phyloP scores from a whole-genome alignment of 2,113 vertebrate species.

The Caranx melampygus region DNA sequence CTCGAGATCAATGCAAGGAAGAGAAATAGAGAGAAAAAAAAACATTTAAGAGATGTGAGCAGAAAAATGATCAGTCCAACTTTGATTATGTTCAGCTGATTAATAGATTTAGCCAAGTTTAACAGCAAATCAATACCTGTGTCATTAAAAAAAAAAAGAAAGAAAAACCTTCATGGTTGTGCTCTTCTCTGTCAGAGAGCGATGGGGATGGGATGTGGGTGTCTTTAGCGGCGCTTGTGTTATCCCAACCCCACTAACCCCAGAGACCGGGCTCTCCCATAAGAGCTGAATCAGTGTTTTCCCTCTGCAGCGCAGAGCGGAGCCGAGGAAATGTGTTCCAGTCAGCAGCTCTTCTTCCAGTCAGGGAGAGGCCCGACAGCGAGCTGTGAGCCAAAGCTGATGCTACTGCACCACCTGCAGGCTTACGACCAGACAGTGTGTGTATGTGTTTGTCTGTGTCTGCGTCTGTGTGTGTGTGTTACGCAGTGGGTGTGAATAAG shows the following conservation, averaged over 20 bases:
- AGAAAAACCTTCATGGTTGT: neutral
- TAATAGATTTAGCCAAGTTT: constrained; percentile 26
- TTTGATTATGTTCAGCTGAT: constrained; percentile 12
- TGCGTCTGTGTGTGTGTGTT: constrained; percentile 1
- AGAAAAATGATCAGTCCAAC: neutral
- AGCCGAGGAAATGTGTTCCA: constrained; percentile 71
- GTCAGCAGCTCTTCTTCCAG: constrained; percentile 77
- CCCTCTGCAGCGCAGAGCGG: constrained; percentile 48
- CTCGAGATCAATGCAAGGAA: neutral
- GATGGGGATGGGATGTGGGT: constrained; percentile 49
- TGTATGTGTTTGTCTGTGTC: neutral
- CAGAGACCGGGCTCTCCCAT: constrained; percentile 65
- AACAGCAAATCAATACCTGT: constrained; percentile 56
- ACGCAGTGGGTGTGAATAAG: constrained; percentile 34
- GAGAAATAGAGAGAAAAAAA: neutral
- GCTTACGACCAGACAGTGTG: constrained; percentile 52
- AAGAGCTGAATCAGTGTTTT: constrained; percentile 82
- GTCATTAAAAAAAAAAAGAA: neutral
- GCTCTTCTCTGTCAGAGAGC: constrained; percentile 33
- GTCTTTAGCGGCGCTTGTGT: constrained; percentile 34
- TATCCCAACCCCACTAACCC: constrained; percentile 65
- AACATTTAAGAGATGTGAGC: neutral
- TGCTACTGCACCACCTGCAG: constrained; percentile 87
- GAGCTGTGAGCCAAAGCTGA: constrained; percentile 77
- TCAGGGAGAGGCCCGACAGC: constrained; percentile 60